A percentile compares a stretch with the other conserved stretches of the same genome.
Conservation (phyloP, 2,797 vertebrate genomes). For the Chromis chromis region DNA sequence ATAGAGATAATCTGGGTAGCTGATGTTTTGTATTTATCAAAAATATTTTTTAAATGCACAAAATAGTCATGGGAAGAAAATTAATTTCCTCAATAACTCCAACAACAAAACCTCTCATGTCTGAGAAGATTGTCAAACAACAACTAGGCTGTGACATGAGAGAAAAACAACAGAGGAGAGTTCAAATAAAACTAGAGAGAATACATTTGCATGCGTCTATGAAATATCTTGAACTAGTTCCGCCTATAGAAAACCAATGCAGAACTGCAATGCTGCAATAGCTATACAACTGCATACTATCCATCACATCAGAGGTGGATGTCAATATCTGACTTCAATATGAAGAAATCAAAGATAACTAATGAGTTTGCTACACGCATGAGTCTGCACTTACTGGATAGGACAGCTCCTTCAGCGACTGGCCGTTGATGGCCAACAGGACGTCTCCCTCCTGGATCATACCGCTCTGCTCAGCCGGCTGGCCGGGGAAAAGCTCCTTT, state of each 20-base stretch:
- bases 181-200: not conserved
- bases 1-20: not conserved
- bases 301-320: not conserved
- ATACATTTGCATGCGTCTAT: not conserved
- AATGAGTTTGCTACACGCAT: not conserved
- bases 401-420: conserved; percentile 84
- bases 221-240: not conserved
- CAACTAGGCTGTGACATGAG: no score
- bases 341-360: not conserved
- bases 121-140: no score
- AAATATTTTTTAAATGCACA: not conserved
- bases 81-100: no score
- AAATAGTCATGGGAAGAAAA: no score
- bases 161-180: no score
- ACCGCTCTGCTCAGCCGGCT: conserved; percentile 89
- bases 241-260: not conserved
- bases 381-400: conserved; percentile 84
- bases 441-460: conserved; percentile 88
- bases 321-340: not conserved
- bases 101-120: no score
- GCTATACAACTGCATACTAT: not conserved
- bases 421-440: conserved; percentile 90
- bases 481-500: conserved; percentile 90
- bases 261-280: not conserved
- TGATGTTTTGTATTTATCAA: not conserved